Conservation (phyloP, 2,113 vertebrate genomes). For the Oostethus manadensis region DNA sequence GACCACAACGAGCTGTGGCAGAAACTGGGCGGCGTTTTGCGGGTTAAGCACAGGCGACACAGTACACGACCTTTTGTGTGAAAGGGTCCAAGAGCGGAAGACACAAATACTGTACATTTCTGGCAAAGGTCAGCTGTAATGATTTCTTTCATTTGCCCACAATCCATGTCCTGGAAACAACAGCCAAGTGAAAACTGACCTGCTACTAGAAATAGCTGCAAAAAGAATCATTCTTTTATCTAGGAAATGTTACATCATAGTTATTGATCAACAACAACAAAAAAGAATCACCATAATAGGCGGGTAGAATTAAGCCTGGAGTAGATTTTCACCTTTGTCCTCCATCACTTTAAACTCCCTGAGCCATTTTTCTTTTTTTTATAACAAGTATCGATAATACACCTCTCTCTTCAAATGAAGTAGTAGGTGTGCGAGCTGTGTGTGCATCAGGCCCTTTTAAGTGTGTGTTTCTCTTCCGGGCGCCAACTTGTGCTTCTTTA, state of each 20-base stretch:
- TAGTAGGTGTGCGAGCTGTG: conserved; percentile 15
- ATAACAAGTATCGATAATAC: conserved; percentile 40
- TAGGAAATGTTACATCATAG: not conserved
- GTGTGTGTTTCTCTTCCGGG: conserved; percentile 18
- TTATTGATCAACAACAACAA: not conserved
- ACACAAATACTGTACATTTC: no score
- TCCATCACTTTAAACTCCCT: conserved; percentile 17
- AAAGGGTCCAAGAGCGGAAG: no score
- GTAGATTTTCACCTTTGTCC: not conserved
- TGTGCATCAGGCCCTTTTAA: conserved; percentile 13
- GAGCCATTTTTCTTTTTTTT: conserved; percentile 21
- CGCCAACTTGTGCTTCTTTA: conserved; percentile 37
- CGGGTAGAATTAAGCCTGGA: not conserved
- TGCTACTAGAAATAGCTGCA: conserved; percentile 33
- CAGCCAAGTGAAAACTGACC: conserved; percentile 4
- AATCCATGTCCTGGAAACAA: not conserved
- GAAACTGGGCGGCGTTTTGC: no score
- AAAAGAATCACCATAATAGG: not conserved
- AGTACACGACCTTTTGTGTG: no score
- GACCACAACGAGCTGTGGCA: no score
- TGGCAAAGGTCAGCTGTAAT: no score
- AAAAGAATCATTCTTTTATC: conserved; percentile 37
- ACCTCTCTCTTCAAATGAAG: conserved; percentile 33
- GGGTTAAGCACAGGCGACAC: no score
- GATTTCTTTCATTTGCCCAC: no score